A percentile compares a stretch with the other conserved stretches of the same genome.
Conservation (phyloP, 2,888 invertebrate genomes). For the Dryadula phaetusa region DNA sequence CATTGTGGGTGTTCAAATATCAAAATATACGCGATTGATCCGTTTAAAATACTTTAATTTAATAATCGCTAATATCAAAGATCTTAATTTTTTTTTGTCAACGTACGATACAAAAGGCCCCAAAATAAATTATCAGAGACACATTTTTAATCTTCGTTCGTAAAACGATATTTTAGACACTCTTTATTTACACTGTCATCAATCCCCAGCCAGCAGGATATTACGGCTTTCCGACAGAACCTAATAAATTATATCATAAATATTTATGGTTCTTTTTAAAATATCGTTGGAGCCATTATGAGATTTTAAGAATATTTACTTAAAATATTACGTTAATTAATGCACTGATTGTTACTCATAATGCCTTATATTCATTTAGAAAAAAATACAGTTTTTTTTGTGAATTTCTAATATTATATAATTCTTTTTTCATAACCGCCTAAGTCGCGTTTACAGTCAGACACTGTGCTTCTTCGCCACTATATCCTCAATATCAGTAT, state of each 20-base stretch:
- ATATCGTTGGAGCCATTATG: constrained; percentile 11
- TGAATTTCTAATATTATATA: no score
- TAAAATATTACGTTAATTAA: background rate
- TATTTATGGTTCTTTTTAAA: constrained; percentile 12
- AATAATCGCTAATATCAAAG: no score
- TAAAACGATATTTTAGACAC: constrained; percentile 1
- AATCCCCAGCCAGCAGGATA: constrained; percentile 6
- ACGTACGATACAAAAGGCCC: no score
- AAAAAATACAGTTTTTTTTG: background rate
- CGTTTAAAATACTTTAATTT: no score
- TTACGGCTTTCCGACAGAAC: constrained; percentile 7
- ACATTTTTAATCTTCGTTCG: background rate
- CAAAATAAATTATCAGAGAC: background rate
- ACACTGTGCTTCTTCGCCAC: no score
- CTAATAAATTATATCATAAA: constrained; percentile 19
- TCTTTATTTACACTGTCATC: constrained; percentile 17
- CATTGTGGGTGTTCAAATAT: no score
- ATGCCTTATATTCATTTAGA: constrained; percentile 1
- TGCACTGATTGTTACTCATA: background rate
- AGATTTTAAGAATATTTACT: background rate
- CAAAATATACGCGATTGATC: no score
- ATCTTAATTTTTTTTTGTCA: no score
- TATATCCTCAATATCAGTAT: no score
- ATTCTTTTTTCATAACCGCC: no score
- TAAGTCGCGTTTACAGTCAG: no score